Base-by-base conservation (phyloP, 2,888 invertebrate genomes). In the Druceiella hillmani region DNA sequence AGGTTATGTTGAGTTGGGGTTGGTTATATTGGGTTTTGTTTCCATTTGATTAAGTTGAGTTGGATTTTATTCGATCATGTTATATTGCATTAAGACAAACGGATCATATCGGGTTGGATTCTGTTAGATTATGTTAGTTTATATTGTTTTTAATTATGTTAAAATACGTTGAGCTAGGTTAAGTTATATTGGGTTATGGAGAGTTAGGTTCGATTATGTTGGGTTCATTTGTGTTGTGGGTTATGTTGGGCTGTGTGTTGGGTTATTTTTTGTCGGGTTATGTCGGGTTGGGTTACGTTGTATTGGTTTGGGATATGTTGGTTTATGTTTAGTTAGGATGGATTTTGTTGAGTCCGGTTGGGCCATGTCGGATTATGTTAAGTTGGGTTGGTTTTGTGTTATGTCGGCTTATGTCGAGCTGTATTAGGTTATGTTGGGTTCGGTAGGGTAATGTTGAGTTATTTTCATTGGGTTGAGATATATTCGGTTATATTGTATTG, bases 151-250 rank as follows among this genome's bases (percentile, higher is more conserved):
- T 38, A 38, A 38, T 41, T 43, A 43, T 39, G 43, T 39, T 43
- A 43, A 39, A 39, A 39, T 43, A 43, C 39, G 43, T 43, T 43
- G 40, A 39, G 43, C 40, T 43, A 42, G 42, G 42, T 42, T 42
- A 36, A 38, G 42, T 42, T 38, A 38, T 39, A 38, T 42, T 42
- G 39, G 42, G 42, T 42, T 42, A 42, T 38, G 38, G 38, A 39
- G 36, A 36, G 43, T 43, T 43, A 43, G 43, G 42, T 43, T 43
- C 39, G 39, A 39, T 39, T 43, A 39, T 36, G 43, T 39, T 43
- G 37, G 39, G 43, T 39, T 43, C 36, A 37, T 33, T 33, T 39
- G 34, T 33, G 38, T 39, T 39, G 34, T 33, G 40, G 39, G 39
- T 43, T 43, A 43, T 39, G 43, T 42, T 38, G 39, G 42, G 42